Percentiles rank a stretch among this genome's conserved stretches.
These are phyloP conservation scores for Octonoba sinensis DNA, from an alignment of 2,888 invertebrate species.

Conservation along the genomic window DNA sequence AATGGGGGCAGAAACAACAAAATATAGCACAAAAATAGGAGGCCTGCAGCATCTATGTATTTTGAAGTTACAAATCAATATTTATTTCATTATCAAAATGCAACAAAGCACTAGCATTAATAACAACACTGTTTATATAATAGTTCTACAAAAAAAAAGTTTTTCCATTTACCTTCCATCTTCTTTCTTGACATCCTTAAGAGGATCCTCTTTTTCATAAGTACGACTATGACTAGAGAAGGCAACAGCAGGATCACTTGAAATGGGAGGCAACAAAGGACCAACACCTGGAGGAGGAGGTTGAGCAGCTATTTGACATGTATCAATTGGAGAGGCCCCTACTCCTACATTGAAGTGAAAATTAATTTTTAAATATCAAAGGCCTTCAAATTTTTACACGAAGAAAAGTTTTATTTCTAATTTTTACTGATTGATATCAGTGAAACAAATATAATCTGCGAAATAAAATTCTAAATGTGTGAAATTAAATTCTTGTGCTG, in stretches of 20 bases:
- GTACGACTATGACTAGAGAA: conserved; percentile 10
- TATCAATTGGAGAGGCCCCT: conserved; percentile 58
- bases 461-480: no score
- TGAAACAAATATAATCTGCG: no score
- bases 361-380: background rate
- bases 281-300: conserved; percentile 64
- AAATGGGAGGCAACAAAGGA: conserved; percentile 34
- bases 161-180: conserved; percentile 27
- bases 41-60: no score
- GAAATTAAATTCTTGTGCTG: no score
- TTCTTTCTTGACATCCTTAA: conserved; percentile 23
- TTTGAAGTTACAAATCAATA: background rate
- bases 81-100: background rate
- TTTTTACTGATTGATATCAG: background rate
- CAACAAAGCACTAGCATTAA: background rate
- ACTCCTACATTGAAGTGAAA: background rate
- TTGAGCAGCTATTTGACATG: conserved; percentile 45
- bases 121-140: background rate
- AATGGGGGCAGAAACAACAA: no score
- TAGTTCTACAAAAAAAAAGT: background rate
- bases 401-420: background rate
- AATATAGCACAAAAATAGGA: no score
- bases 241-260: conserved; percentile 9
- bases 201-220: conserved; percentile 40
- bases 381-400: no score